Evolutionary conservation across 2,888 invertebrate species (phyloP), one percentile per base, ranked within the genome.

Genomic region (Nemurella pictetii): DNA sequence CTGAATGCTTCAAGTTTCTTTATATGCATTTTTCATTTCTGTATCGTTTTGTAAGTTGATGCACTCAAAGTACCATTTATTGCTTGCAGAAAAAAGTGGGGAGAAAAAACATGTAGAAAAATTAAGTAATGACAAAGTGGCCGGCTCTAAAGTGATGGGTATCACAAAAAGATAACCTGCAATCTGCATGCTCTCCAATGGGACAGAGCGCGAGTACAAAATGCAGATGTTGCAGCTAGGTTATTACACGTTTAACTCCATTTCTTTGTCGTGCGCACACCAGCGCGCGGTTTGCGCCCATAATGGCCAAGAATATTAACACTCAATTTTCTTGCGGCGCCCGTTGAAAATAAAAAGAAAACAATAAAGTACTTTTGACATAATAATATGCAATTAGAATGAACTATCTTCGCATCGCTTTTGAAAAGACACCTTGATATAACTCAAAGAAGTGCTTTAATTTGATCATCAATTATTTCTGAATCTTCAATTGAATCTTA

Each of bases 401-500:
- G 55, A 55, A 55, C 15, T 55, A 55, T 55, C 55, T 55, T 55
- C 2, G 20, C 55, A 55, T 55, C 55, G 20, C 55, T 55, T n/a
- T 55, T 55, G 55, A 55, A 55, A 55, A 55, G 55, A 55, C 55
- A 55, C 55, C 55, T 55, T 55, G 55, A 55, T 55, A 55, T 55
- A 55, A 55, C 55, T 75, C 4, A 27, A 75, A 75, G 28, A 75
- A 75, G 75, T 28, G 28, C 26, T 75, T 27, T 75, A 75, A 75
- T 75, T 75, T 75, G 28, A 28, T 28, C 26, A 75, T 75, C 28
- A 75, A 28, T 75, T 75, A 27, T 75, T 12, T 75, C 75, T 55
- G 28, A 75, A 75, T 75, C 75, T 75, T 27, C 75, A 75, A 75
- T 75, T 75, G 75, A 75, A 75, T 75, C 75, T 75, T 55, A 55